Conservation (phyloP, 2,888 invertebrate species). For the Congeria kusceri region DNA sequence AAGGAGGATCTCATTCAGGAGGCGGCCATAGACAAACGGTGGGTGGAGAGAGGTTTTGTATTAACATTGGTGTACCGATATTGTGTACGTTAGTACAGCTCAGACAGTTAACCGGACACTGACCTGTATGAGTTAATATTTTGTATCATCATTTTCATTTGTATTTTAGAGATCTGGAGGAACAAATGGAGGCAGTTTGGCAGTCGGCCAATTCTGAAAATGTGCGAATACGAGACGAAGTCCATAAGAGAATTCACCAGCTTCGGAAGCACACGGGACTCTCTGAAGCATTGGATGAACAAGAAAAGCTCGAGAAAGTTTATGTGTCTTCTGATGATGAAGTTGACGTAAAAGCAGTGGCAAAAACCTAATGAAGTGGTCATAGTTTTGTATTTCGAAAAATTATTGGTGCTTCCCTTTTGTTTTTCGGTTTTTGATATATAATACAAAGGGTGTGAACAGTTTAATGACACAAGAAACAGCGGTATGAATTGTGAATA, state of each 20-base stretch:
- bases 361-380: slow-evolving; percentile 5
- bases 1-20: slow-evolving; percentile 79
- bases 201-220: slow-evolving; percentile 83
- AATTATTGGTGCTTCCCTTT: no score
- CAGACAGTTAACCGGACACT: no score
- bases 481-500: no score
- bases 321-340: slow-evolving; percentile 65
- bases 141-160: background rate
- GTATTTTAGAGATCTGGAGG: slow-evolving; percentile 80
- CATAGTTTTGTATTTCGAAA: no score
- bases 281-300: slow-evolving; percentile 71
- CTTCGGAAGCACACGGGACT: slow-evolving; percentile 75
- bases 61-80: no score
- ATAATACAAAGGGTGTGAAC: no score
- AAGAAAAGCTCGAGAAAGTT: slow-evolving; percentile 63
- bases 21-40: slow-evolving; percentile 78
- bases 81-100: no score
- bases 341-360: background rate
- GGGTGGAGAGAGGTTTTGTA: background rate
- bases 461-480: no score
- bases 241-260: slow-evolving; percentile 77
- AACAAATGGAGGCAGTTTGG: slow-evolving; percentile 84
- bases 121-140: no score
- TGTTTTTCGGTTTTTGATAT: no score
- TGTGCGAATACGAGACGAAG: slow-evolving; percentile 78